Base-by-base conservation (phyloP, 2,797 vertebrate genomes). In the Pseudocheirus occidentalis region DNA sequence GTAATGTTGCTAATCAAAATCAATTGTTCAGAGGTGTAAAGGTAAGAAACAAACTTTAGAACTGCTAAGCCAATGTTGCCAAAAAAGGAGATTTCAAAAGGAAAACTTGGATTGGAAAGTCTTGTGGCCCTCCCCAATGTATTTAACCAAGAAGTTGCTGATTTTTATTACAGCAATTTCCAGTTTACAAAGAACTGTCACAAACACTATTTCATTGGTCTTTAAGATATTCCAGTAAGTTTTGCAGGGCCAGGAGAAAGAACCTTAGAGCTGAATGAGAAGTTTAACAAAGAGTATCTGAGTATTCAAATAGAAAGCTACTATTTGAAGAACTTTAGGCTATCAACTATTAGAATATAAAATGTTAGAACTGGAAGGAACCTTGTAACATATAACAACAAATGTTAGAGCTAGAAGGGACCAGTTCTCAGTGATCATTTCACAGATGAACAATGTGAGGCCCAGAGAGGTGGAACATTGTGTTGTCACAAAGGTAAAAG, bases 1-100 rank as follows among this genome's bases (percentile, higher is more conserved):
- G 2, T 96, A 97, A 97, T 97, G 93, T 96, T 95, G 97, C 97
- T 98, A 97, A 98, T 98, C 95, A 98, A 98, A 96, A 97, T 91
- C 96, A 95, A 90, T 96, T 96, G 97, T 95, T 95, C 97, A 94
- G 96, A 98, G 97, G 97, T 96, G 97, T 96, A 96, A 96, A 95
- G 97, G 96, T 97, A 96, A 96, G 95, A 97, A 95, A 96, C 94
- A 81, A 98, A 98, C 96, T 97, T 96, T 92, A 97, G 95, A 96
- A 92, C 91, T 89, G 13, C 90, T 94, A 21, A 95, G 81, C 95
- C 93, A 92, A 91, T 27, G 31, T 16, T 96, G 93, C 95, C 97
- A 55, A 0, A 95, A 94, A 92, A 95, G 93, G 57, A 58, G 59
- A 92, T 7, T 93, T 92, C 95, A 89, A 95, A 81, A 27, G 40